A percentile compares a stretch with the other conserved stretches of the same genome.
Conservation (phyloP, 2,888 invertebrate species). For the Caradrina clavipalpis region DNA sequence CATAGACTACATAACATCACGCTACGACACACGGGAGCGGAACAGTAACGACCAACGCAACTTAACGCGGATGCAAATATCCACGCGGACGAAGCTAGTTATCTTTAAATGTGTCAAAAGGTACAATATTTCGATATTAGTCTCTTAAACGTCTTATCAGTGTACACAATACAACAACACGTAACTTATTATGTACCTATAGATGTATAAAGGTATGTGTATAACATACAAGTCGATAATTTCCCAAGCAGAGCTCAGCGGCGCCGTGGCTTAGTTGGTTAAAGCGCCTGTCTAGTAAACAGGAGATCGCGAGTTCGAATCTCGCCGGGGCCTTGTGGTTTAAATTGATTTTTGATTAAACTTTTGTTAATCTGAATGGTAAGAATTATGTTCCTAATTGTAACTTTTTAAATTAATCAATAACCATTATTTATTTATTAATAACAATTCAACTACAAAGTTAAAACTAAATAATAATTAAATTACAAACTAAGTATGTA, state of each 20-base stretch:
- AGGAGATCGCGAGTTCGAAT: slow-evolving; percentile 90
- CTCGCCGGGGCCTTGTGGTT: slow-evolving; percentile 84
- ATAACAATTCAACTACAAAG: too few species aligned
- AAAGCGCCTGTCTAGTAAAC: slow-evolving; percentile 90
- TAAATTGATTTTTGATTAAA: background rate
- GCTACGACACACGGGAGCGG: too few species aligned
- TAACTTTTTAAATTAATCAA: too few species aligned
- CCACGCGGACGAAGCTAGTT: too few species aligned
- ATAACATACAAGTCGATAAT: slow-evolving; percentile 21
- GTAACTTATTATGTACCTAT: background rate
- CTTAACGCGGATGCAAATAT: too few species aligned
- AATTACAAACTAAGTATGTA: too few species aligned
- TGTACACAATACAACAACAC: background rate
- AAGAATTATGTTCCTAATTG: background rate
- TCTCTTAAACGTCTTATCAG: background rate
- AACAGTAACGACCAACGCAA: too few species aligned
- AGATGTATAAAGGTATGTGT: background rate
- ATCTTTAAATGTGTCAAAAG: background rate
- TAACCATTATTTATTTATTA: too few species aligned
- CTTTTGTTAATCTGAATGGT: background rate
- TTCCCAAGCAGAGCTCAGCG: slow-evolving; percentile 21
- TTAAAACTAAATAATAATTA: too few species aligned
- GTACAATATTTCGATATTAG: background rate
- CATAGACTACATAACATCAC: too few species aligned
- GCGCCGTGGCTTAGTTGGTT: slow-evolving; percentile 90